Base-by-base conservation (phyloP, 2,888 invertebrate species). In the Zeuzera pyrina region DNA sequence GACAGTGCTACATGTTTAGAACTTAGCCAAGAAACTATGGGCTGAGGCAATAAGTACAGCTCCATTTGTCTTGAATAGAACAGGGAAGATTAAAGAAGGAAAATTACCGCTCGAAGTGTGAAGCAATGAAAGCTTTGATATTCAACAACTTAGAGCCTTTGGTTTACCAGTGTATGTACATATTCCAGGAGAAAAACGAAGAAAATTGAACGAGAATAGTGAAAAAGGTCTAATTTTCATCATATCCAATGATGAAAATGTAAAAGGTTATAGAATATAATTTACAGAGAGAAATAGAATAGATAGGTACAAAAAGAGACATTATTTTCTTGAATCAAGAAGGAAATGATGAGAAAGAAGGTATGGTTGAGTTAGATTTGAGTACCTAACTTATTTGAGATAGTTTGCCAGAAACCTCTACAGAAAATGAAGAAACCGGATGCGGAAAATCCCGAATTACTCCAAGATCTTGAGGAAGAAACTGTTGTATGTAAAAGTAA, bases 161-260 rank as follows among this genome's bases (percentile, higher is more conserved):
- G 37, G 37, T 12, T 11, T 26, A 1, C 24, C 27, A 11, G 37
- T 37, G 11, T 31, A 23, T 28, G 21, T 7, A 2, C 32, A 37
- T 12, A 34, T 37, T 21, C 38, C 40, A 16, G 42, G 40, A 13
- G n/a, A n/a, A 23, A 45, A 38, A 13, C 34, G 45, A 8, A 5
- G 15, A 3, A 45, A 52, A 6, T 49, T 41, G 47, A 47, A 51
- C 13, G 1, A 28, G 2, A 45, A 45, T 33, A 41, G 39, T 7
- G 34, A 40, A 19, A 43, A 44, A 30, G 44, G 39, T 4, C 2
- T 43, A 0, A 39, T 51, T 36, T 43, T 49, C 2, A 47, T n/a
- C n/a, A n/a, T n/a, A n/a, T n/a, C 43, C 0, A 43, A 47, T 30
- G n/a, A n/a, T n/a, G 39, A 43, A 6, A 39, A 45, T 27, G 40